Base-by-base conservation (phyloP, 1,140 invertebrate species). In the Pomacea maculata region DNA sequence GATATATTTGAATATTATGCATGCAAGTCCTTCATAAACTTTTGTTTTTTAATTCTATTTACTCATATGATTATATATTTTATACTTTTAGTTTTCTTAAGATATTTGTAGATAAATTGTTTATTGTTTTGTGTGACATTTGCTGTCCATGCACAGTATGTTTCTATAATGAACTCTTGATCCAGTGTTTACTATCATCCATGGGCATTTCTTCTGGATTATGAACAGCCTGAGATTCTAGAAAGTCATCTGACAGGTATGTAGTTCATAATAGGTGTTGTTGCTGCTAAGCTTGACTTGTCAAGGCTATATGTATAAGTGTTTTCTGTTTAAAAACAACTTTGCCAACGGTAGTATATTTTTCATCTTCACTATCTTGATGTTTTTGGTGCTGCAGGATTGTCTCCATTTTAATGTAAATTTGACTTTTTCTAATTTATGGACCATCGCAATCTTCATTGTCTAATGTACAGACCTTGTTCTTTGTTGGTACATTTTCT, bases 181-280 rank as follows among this genome's bases (percentile, higher is more conserved):
- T 61, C 57, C 86, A 83, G 90, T 68, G 80, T 85, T 55, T 88
- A 84, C 80, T 87, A 90, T 78, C 76, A 87, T 64, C 73, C 81
- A 74, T 83, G 80, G 68, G 82, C 87, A 15, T 89, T 86, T 80
- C 80, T 90, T 1, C 70, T 87, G 72, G 89, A 90, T 75, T 61
- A 79, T 76, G 89, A 90, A 80, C 87, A 89, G 73, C 88, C 87
- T 45, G 88, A 81, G 10, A 90, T 90, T 55, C 78, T 90, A 64
- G 86, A 83, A 57, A 86, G 86, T 57, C 87, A 86, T 75, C 80
- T 88, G 0, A 86, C 89, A 85, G 87, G 88, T 89, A 81, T 63
- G 78, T 75, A 17, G 52, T 17, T 61, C 15, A 1, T 61, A 61
- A 1, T 61, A 61, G 15, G 34, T 45, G 34, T 17, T 61, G 9